These are phyloP conservation scores for Trimorus sp. DNA, from an alignment of 2,888 invertebrate species.

Conservation along the genomic window DNA sequence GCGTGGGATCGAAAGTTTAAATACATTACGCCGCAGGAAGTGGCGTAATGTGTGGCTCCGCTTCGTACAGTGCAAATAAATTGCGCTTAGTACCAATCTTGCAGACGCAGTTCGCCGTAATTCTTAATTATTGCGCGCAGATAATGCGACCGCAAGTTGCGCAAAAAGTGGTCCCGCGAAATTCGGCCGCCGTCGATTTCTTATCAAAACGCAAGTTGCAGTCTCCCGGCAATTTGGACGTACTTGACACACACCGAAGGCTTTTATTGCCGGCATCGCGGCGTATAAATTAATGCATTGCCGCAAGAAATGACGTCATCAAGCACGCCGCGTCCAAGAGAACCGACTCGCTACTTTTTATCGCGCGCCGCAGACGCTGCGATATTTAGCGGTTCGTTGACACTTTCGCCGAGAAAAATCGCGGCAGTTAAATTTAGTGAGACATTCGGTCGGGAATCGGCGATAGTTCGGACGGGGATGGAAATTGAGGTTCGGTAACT, in stretches of 20 bases:
- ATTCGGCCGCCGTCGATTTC: conserved; percentile 40
- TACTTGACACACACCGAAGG: conserved; percentile 44
- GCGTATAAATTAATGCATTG: conserved; percentile 77
- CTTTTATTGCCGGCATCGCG: conserved; percentile 60
- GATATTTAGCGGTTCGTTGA: conserved; percentile 49
- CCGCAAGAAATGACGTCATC: conserved; percentile 78
- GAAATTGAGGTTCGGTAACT: too few species aligned
- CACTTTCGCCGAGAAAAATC: conserved; percentile 24
- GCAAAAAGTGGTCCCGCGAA: conserved; percentile 33
- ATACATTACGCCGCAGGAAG: conserved; percentile 39
- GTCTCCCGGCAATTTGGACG: conserved; percentile 58
- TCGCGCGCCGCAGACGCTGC: conserved; percentile 62
- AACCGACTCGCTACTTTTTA: conserved; percentile 68
- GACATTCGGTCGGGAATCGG: too few species aligned
- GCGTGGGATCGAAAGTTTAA: conserved; percentile 42
- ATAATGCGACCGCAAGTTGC: conserved; percentile 35
- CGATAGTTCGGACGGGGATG: too few species aligned
- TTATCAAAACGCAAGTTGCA: conserved; percentile 43
- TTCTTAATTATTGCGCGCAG: conserved; percentile 53
- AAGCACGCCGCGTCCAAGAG: conserved; percentile 53
- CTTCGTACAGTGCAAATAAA: conserved; percentile 25
- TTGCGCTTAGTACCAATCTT: conserved; percentile 46
- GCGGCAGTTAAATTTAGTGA: too few species aligned
- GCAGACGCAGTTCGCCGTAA: conserved; percentile 39
- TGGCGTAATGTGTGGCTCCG: conserved; percentile 41